Base-by-base conservation (phyloP, 2,888 invertebrate genomes). In the Himalopsyche kuldschensis region DNA sequence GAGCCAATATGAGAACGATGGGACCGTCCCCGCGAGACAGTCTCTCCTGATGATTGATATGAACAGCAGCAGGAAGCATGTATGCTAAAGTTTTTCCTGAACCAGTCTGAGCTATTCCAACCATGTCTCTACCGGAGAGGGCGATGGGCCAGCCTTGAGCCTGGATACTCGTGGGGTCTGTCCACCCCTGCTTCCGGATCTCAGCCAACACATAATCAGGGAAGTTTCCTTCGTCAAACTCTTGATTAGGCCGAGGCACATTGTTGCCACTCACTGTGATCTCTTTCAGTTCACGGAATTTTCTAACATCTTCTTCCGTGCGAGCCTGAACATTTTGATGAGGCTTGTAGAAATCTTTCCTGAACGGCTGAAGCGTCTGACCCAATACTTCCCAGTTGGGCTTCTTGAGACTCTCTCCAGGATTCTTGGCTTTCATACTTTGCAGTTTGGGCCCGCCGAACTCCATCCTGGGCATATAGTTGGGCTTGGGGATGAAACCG, bases 91-190 rank as follows among this genome's bases (percentile, higher is more conserved):
- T 97, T 91, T 97, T 97, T 41, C 97, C 97, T 20, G 97, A 97
- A 47, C 97, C 97, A 24, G 97, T 98, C 89, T 98, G 98, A 79
- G 98, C 98, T 87, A 99, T 98, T 46, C 98, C 98, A 80, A 99
- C 98, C 94, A 98, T 94, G 90, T 98, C 97, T 86, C 96, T 92
- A 1, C 98, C 98, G 86, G 96, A 96, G 86, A 99, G 90, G 11
- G 98, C 97, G 87, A 99, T 97, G 0, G 99, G 98, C 98, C 98
- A 98, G 32, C 98, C 98, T 89, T 98, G 97, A 4, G 97, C 95
- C 90, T 99, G 99, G 89, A 99, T 99, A 17, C 98, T 95, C 5
- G 99, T 99, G 0, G 99, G 99, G 86, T 94, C 93, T 47, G 95
- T 94, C 88, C 97, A 97, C 30, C 97, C 97, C 90, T 95, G 96